Percentiles rank a stretch among this genome's conserved stretches.
Conservation (phyloP, 1,140 invertebrate species). For the Drosophila suzukii region DNA sequence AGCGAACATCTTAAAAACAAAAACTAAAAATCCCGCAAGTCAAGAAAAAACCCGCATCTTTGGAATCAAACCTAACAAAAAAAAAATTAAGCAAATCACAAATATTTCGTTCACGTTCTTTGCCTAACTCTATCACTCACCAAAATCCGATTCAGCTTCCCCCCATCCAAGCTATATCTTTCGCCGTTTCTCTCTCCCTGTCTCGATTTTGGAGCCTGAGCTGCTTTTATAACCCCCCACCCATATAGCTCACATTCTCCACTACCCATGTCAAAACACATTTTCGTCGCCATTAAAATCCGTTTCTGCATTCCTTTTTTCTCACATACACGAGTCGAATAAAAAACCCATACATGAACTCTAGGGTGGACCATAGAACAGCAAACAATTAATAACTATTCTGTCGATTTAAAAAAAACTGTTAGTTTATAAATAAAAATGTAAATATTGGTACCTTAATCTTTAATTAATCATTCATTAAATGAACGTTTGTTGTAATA, state of each 20-base stretch:
- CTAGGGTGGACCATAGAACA: constrained; percentile 12
- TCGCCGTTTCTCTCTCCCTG: constrained; percentile 6
- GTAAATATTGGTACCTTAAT: too few relatives aligned
- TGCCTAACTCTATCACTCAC: constrained; percentile 8
- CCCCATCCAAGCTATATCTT: constrained; percentile 21
- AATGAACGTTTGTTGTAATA: too few relatives aligned
- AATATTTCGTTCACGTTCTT: constrained; percentile 33
- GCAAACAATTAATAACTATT: not conserved
- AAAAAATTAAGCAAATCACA: constrained; percentile 71
- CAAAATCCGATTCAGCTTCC: constrained; percentile 1
- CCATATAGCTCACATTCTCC: constrained; percentile 14
- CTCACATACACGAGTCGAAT: constrained; percentile 13
- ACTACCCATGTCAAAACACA: constrained; percentile 36
- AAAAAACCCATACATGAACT: constrained; percentile 1
- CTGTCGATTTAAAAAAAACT: too few relatives aligned
- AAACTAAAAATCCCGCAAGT: constrained; percentile 17
- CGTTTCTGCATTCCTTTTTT: constrained; percentile 40
- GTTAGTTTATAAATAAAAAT: too few relatives aligned
- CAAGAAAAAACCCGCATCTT: constrained; percentile 36
- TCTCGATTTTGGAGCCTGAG: constrained; percentile 28
- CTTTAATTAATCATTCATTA: too few relatives aligned
- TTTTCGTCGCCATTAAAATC: constrained; percentile 34
- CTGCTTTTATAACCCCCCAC: constrained; percentile 5
- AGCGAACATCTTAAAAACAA: not conserved
- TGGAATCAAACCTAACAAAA: constrained; percentile 6